These are phyloP conservation scores for Meriones psammophilus DNA, from an alignment of 2,797 vertebrate species.

Conservation along the genomic window DNA sequence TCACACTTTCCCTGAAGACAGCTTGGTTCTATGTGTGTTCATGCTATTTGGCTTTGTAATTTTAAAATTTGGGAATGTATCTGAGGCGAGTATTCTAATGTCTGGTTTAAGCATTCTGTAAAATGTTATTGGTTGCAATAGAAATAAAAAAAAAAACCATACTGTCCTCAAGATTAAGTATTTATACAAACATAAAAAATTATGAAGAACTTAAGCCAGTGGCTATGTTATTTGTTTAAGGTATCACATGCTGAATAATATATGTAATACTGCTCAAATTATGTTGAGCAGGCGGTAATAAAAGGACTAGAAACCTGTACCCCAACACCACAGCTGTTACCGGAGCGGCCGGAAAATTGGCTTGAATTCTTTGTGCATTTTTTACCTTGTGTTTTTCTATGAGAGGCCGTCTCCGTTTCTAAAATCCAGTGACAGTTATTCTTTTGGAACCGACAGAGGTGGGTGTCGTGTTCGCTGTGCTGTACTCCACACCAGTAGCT, in stretches of 20 bases:
- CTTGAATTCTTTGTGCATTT: constrained; percentile 46
- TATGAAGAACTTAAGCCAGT: background rate
- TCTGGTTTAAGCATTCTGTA: constrained; percentile 3
- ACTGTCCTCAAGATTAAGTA: background rate
- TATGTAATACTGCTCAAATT: background rate
- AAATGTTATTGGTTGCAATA: constrained; percentile 11
- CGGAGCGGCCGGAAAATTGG: background rate
- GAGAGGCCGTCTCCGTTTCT: background rate
- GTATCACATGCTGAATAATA: background rate
- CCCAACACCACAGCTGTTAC: background rate
- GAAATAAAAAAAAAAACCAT: constrained; percentile 39
- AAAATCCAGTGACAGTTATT: constrained; percentile 24
- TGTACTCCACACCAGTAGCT: background rate
- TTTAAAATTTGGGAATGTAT: constrained; percentile 20
- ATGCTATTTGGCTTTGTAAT: constrained; percentile 24
- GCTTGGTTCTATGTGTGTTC: background rate
- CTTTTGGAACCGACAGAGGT: background rate
- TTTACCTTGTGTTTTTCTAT: constrained; percentile 45
- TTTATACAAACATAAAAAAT: constrained; percentile 13
- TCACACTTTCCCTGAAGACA: background rate
- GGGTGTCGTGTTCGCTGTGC: background rate
- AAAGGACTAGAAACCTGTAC: background rate
- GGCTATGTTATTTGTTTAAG: constrained; percentile 1
- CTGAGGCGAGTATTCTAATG: background rate
- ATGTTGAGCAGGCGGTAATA: background rate